phyloP scores from a whole-genome alignment of 2,888 invertebrate genomes.

The Drosophila quinaria region DNA sequence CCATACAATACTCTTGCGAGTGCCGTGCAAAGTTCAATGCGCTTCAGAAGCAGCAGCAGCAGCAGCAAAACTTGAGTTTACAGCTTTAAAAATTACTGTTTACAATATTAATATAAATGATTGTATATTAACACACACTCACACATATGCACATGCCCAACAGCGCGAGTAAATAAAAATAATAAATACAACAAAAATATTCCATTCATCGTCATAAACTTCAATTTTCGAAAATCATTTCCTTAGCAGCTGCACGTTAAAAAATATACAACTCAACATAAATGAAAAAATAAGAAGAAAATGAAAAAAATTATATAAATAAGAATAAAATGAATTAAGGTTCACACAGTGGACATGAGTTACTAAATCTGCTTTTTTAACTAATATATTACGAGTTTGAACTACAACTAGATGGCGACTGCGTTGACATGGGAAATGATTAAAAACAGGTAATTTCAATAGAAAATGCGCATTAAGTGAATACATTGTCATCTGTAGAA shows the following conservation, averaged over 20 bases:
- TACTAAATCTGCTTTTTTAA: conserved; percentile 31
- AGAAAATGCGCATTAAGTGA: conserved; percentile 42
- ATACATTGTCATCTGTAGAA: conserved; percentile 39
- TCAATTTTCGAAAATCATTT: conserved; percentile 85
- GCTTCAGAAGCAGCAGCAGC: conserved; percentile 30
- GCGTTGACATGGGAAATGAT: conserved; percentile 25
- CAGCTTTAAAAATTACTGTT: conserved; percentile 70
- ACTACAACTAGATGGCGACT: conserved; percentile 33
- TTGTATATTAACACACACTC: conserved; percentile 56
- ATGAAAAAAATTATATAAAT: conserved; percentile 35
- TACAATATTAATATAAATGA: conserved; percentile 78
- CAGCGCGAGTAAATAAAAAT: conserved; percentile 38
- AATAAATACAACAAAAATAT: conserved; percentile 63
- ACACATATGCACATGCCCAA: conserved; percentile 14
- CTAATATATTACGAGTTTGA: conserved; percentile 15
- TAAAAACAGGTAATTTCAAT: conserved; percentile 36
- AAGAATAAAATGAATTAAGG: conserved; percentile 73
- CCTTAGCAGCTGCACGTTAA: conserved; percentile 83
- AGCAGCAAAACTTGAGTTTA: conserved; percentile 69
- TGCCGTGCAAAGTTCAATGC: conserved; percentile 66
- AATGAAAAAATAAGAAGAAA: conserved; percentile 9
- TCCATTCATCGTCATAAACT: conserved; percentile 84
- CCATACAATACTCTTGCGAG: conserved; percentile 25
- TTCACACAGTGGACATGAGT: conserved; percentile 64
- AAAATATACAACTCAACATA: conserved; percentile 47